Evolutionary conservation across 2,888 invertebrate genomes (phyloP), one percentile per base, ranked within the genome.

Genomic region (Tiliacea aurago): DNA sequence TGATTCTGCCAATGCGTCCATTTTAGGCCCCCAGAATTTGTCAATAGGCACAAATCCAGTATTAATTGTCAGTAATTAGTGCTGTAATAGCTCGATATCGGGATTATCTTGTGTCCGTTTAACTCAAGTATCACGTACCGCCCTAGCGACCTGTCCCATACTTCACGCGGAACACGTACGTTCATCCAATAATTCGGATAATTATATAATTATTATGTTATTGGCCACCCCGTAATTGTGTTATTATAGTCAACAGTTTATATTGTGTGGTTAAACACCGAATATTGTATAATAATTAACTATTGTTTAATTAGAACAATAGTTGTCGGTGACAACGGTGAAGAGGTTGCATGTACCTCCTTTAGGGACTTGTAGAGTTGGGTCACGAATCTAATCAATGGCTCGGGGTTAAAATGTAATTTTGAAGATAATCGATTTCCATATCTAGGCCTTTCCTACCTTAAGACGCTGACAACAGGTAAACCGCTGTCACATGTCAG

Each of bases 191-290:
- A 85, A 89, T 76, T 68, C 61, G 70, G 70, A 51, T 80, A 68
- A 76, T 89, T 85, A 86, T 86, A 81, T 45, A 72, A 74, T 80
- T 79, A 87, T 83, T 83, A 86, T 79, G 70, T 80, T 84, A 89
- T 87, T 84, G 86, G 79, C 71, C 78, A 82, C 63, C 74, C 61
- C 64, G 67, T 84, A 88, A 89, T 86, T 78, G 59, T 64, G 84
- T 91, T 91, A 83, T 55, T 66, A 65, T 45, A 84, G 64, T 66
- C 49, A 62, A 61, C 68, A 73, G 76, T 82, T 82, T 84, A 78
- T 73, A 73, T 80, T 84, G 74, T 70, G 70, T 58, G 61, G 70
- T 23, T 73, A 71, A 74, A 69, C 73, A 68, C 13, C 55, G 51
- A 74, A 73, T 70, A 65, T 66, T 81, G 70, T 66, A 47, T 51